Base-by-base conservation (phyloP, 1,140 invertebrate species). In the Riptortus pedestris region DNA sequence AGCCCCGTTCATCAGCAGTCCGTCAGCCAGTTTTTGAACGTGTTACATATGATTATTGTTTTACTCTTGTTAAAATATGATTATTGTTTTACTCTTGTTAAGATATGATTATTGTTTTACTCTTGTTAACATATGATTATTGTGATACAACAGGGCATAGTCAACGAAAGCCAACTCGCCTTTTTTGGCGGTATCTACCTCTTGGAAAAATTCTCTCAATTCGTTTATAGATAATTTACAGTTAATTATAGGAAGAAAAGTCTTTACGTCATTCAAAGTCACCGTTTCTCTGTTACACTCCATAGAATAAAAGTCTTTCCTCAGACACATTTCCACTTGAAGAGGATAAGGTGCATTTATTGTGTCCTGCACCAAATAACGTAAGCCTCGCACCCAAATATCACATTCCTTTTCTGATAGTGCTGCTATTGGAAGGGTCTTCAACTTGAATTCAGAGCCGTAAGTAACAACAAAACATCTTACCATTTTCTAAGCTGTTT, bases 251-350 rank as follows among this genome's bases (percentile, higher is more conserved):
- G 90, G 86, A 58, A 97, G 77, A 78, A 96, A 96, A 18, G 83
- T 81, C 77, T 96, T 96, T 3, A 97, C 76, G 73, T 96, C 92
- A 74, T 94, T 96, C 62, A 96, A 73, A 14, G 86, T 88, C 11
- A 96, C 82, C 87, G 80, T 87, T 82, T 87, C 85, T 75, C 81
- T 76, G 0, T 74, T 71, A 72, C 83, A 91, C 75, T 92, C 89
- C 82, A 96, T 91, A 2, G 80, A 76, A 77, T 96, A 96, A 79
- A 96, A 96, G 74, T 96, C 92, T 73, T 91, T 92, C 55, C 92
- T 77, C 1, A 98, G 75, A 91, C 92, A 96, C 70, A 89, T 81
- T 77, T 96, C 90, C 14, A 96, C 85, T 77, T 92, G 87, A 33
- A 93, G 75, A 22, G 89, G 87, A 79, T 95, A 93, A 16, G 90